A percentile compares a stretch with the other conserved stretches of the same genome.
These are phyloP conservation scores for Agelastica alni DNA, from an alignment of 2,888 invertebrate genomes.

Conservation along the genomic window DNA sequence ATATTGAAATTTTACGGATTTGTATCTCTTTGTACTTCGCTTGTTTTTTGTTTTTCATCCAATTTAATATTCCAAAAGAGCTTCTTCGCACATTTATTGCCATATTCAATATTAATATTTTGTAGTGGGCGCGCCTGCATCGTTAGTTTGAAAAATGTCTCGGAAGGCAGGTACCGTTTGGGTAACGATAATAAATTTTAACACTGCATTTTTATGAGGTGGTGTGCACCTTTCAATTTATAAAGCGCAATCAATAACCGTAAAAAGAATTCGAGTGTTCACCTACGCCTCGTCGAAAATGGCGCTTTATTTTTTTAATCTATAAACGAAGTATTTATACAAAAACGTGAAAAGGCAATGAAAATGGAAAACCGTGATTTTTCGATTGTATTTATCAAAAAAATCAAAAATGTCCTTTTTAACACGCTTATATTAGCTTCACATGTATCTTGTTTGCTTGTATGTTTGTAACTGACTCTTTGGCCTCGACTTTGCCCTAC, in stretches of 20 bases:
- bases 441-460: no score
- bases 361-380: no score
- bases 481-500: no score
- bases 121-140: constrained; percentile 12
- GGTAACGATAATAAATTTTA: constrained; percentile 32
- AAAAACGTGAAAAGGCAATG: no score
- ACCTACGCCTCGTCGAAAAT: no score
- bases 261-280: constrained; percentile 3
- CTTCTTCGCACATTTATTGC: constrained; percentile 23
- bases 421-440: no score
- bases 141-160: constrained; percentile 30
- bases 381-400: no score
- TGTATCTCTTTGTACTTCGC: constrained; percentile 21
- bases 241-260: constrained; percentile 31
- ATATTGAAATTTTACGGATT: constrained; percentile 25
- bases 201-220: constrained; percentile 36
- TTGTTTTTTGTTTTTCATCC: constrained; percentile 26
- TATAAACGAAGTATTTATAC: no score
- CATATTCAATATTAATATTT: constrained; percentile 28
- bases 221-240: constrained; percentile 32
- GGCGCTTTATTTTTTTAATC: no score
- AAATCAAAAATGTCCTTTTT: no score
- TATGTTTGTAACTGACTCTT: no score
- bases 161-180: constrained; percentile 21
- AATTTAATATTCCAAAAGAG: constrained; percentile 24